Evolutionary conservation across 2,113 vertebrate species (phyloP).

Genomic region (Polypterus senegalus): DNA sequence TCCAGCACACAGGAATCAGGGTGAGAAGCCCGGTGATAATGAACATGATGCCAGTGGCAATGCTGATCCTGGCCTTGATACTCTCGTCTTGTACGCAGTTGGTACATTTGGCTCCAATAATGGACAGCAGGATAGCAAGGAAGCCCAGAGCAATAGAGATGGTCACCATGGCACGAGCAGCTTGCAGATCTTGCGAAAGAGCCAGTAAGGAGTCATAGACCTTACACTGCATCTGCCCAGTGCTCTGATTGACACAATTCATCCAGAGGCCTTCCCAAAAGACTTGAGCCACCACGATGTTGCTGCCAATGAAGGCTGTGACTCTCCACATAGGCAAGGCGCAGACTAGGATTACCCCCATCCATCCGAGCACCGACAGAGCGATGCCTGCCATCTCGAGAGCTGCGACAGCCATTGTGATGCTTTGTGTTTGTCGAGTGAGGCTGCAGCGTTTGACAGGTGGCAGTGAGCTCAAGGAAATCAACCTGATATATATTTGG

Average conservation of each 20-base stretch:
- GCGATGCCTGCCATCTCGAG: conserved; percentile 49
- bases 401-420: conserved; percentile 48
- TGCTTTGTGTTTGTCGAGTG: background rate
- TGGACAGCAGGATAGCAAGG: conserved; percentile 44
- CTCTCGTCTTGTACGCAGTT: conserved; percentile 42
- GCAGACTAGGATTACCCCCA: conserved; percentile 44
- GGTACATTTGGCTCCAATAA: conserved; percentile 55
- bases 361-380: conserved; percentile 49
- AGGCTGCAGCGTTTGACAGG: no score
- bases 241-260: conserved; percentile 55
- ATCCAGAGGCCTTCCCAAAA: conserved; percentile 58
- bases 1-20: conserved; percentile 54
- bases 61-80: conserved; percentile 42
- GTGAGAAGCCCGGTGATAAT: conserved; percentile 39
- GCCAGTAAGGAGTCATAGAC: conserved; percentile 62
- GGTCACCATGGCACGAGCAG: conserved; percentile 45
- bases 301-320: conserved; percentile 50
- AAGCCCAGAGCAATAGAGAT: conserved; percentile 45
- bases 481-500: no score
- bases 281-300: conserved; percentile 49
- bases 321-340: conserved; percentile 57
- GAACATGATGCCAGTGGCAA: conserved; percentile 42
- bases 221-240: conserved; percentile 64
- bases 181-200: conserved; percentile 49
- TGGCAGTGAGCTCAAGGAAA: no score